These are phyloP conservation scores for Burhinus bistriatus DNA, from an alignment of 2,113 vertebrate genomes.

Conservation along the genomic window DNA sequence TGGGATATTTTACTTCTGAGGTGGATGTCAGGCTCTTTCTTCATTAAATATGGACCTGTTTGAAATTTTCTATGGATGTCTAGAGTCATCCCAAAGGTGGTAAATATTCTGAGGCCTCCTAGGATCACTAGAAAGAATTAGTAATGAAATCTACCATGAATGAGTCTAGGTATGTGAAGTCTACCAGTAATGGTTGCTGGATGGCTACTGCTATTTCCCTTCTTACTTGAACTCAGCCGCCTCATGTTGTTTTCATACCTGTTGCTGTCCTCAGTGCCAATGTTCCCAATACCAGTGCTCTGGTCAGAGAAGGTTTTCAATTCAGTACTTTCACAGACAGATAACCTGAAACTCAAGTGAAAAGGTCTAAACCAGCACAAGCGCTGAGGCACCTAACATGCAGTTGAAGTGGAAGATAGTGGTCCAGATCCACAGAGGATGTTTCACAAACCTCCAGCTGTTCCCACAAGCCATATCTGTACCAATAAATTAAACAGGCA, in stretches of 20 bases:
- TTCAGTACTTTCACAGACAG: not conserved
- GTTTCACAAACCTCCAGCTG: not conserved
- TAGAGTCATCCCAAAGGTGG: not conserved
- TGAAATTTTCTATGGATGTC: not conserved
- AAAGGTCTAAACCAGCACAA: not conserved
- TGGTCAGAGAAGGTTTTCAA: not conserved
- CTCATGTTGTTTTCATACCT: not conserved
- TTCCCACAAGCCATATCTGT: not conserved
- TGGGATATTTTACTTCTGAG: not conserved
- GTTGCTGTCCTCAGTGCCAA: not conserved
- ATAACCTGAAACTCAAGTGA: not conserved
- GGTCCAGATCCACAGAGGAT: not conserved
- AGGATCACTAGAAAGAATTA: not conserved
- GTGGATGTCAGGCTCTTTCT: not conserved
- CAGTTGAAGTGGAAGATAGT: not conserved
- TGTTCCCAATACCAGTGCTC: not conserved
- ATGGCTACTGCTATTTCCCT: not conserved
- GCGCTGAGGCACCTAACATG: accelerated
- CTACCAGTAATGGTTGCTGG: not conserved
- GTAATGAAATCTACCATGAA: not conserved
- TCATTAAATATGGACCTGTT: not conserved
- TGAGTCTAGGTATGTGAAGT: not conserved
- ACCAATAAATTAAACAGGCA: not conserved
- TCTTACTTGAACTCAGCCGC: not conserved
- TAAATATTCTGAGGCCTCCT: not conserved